Evolutionary conservation across 2,888 invertebrate species (phyloP).

Genomic region (Tipula vernalis): DNA sequence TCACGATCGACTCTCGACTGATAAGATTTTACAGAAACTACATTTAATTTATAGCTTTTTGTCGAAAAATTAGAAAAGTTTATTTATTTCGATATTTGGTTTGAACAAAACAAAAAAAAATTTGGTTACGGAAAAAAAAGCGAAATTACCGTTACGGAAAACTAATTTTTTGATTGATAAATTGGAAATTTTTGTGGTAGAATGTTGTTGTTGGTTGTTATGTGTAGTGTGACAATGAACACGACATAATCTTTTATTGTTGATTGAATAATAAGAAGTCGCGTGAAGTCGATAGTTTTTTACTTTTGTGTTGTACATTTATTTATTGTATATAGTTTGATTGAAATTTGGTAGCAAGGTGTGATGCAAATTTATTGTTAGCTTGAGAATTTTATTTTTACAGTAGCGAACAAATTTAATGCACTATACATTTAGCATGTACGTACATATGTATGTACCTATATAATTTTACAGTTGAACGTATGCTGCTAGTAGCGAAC

Average conservation of each 20-base stretch:
- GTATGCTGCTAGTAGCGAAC: too few species aligned
- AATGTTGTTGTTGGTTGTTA: not conserved
- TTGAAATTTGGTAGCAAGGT: not conserved
- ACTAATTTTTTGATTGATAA: slow-evolving; percentile 4
- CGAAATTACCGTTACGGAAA: slow-evolving; percentile 4
- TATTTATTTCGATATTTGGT: not conserved
- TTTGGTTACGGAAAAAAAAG: not conserved
- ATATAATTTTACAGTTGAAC: too few species aligned
- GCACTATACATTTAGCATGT: too few species aligned
- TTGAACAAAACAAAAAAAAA: not conserved
- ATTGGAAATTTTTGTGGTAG: not conserved
- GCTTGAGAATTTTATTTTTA: not conserved
- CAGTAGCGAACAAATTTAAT: not conserved
- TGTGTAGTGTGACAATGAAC: not conserved
- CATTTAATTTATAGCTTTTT: slow-evolving; percentile 4
- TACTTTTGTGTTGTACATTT: too few species aligned
- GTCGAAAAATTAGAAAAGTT: not conserved
- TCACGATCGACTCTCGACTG: not conserved
- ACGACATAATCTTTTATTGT: not conserved
- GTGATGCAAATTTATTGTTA: not conserved
- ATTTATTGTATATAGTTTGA: not conserved
- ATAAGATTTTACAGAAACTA: not conserved
- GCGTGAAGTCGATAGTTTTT: not conserved
- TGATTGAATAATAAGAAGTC: slow-evolving; percentile 4
- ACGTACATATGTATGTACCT: too few species aligned